A percentile compares a stretch with the other conserved stretches of the same genome.
These are phyloP conservation scores for Lissonota sp. DNA, from an alignment of 2,888 invertebrate species.

Conservation along the genomic window DNA sequence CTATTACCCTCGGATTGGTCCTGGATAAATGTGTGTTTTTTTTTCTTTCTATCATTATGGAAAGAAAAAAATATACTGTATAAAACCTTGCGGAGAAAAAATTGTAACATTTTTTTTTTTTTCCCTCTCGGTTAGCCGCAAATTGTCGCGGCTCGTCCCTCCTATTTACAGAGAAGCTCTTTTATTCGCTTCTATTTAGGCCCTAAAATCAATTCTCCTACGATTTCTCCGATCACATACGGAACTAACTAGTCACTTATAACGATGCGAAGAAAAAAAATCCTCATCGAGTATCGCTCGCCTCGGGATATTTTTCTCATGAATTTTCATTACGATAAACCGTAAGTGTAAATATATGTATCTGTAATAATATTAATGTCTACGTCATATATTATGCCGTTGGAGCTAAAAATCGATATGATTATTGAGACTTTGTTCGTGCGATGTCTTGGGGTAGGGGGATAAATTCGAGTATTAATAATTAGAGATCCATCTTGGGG, in stretches of 20 bases:
- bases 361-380: constrained; percentile 24
- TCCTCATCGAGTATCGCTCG: neutral
- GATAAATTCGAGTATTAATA: constrained; percentile 24
- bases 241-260: constrained; percentile 1
- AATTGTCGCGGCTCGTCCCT: neutral
- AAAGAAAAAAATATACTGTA: too few relatives aligned
- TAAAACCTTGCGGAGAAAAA: constrained; percentile 19
- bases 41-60: constrained; percentile 30
- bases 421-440: constrained; percentile 55
- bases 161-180: too few relatives aligned
- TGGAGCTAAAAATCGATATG: constrained; percentile 60
- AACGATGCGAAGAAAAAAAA: constrained; percentile 18
- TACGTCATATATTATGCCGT: constrained; percentile 47
- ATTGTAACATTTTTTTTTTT: constrained; percentile 38
- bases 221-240: too few relatives aligned
- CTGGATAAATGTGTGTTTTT: constrained; percentile 49
- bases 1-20: constrained; percentile 67
- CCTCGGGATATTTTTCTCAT: neutral
- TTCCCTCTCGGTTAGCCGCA: neutral
- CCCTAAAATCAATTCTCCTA: too few relatives aligned
- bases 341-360: neutral
- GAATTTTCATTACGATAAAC: too few relatives aligned
- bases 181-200: too few relatives aligned
- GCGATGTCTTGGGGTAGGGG: constrained; percentile 39
- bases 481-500: constrained; percentile 40